phyloP scores from a whole-genome alignment of 2,888 invertebrate genomes.

The Protonemura montana region DNA sequence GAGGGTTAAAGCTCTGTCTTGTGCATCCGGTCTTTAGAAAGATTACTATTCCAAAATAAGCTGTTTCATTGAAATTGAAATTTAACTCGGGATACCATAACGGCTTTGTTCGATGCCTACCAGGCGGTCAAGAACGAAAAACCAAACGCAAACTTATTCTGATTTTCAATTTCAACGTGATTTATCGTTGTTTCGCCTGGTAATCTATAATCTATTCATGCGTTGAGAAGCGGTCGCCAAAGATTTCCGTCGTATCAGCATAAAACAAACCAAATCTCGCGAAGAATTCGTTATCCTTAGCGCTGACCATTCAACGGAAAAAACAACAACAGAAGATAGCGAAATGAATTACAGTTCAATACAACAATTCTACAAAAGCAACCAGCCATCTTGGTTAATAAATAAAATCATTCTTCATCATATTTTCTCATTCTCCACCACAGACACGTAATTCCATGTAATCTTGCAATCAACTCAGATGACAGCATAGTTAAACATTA shows the following conservation, averaged over 20 bases:
- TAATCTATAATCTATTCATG: slow-evolving; percentile 7
- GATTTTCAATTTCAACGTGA: neutral
- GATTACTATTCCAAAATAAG: too few species aligned
- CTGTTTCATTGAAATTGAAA: too few species aligned
- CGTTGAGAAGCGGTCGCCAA: neutral
- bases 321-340: neutral
- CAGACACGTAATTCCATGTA: neutral
- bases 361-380: neutral
- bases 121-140: neutral
- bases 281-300: neutral
- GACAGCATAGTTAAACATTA: slow-evolving; percentile 7
- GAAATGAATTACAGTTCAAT: neutral
- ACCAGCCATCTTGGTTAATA: neutral
- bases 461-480: neutral
- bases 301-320: neutral
- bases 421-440: neutral
- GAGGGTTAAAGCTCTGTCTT: too few species aligned
- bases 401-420: neutral
- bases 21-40: too few species aligned
- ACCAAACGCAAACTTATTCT: neutral
- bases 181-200: neutral
- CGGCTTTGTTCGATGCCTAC: too few species aligned
- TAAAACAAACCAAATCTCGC: neutral
- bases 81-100: too few species aligned
- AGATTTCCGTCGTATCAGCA: neutral